Evolutionary conservation across 2,888 invertebrate species (phyloP).

Genomic region (Phaonia tiefii): DNA sequence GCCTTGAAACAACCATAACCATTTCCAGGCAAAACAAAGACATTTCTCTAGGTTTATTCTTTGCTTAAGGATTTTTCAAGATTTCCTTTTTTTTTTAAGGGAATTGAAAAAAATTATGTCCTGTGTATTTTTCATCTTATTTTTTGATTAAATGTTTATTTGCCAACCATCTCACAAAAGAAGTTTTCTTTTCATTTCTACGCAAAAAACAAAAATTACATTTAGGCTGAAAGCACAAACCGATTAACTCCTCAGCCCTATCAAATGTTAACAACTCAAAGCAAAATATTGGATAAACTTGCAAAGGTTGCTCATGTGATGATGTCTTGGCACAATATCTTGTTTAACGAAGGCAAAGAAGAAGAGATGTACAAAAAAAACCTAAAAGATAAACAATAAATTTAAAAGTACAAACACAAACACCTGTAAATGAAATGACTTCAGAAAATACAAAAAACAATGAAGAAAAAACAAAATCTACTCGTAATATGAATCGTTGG

Average conservation of each 20-base stretch:
- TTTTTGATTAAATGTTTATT: no score
- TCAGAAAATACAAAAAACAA: not conserved
- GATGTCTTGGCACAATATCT: not conserved
- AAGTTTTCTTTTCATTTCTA: slow-evolving; percentile 43
- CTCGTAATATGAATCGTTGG: slow-evolving; percentile 23
- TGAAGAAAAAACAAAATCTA: slow-evolving; percentile 21
- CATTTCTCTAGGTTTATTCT: slow-evolving; percentile 35
- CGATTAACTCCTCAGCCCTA: not conserved
- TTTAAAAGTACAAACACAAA: slow-evolving; percentile 48
- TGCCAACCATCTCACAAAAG: slow-evolving; percentile 36
- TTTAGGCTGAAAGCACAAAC: slow-evolving; percentile 6
- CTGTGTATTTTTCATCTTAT: no score
- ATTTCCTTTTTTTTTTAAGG: no score
- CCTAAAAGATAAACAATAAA: slow-evolving; percentile 61
- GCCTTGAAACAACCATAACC: no score
- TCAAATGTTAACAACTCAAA: slow-evolving; percentile 30
- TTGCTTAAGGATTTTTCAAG: no score
- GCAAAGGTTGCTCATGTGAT: slow-evolving; percentile 22
- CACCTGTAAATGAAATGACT: slow-evolving; percentile 41
- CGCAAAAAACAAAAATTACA: slow-evolving; percentile 27
- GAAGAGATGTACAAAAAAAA: slow-evolving; percentile 25
- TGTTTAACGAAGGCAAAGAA: slow-evolving; percentile 1
- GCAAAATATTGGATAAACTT: slow-evolving; percentile 55
- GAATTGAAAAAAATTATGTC: no score
- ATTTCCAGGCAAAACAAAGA: not conserved